Evolutionary conservation across 2,888 invertebrate genomes (phyloP).

Genomic region (Drosophila demipolita): DNA sequence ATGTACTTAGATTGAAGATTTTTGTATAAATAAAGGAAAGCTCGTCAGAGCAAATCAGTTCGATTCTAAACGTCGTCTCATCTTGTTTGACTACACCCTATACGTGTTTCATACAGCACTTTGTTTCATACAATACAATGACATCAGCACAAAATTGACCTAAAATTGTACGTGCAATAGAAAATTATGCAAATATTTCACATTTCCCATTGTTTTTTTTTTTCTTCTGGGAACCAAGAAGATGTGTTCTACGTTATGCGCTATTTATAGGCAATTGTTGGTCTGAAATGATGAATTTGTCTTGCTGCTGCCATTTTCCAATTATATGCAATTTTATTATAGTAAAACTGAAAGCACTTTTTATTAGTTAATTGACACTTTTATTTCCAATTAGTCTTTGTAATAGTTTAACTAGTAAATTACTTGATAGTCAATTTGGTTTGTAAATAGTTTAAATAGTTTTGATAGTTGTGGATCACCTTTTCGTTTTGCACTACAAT

Average conservation of each 20-base stretch:
- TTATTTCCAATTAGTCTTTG: conserved; percentile 47
- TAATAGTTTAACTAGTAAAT: neutral
- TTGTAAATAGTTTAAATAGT: conserved; percentile 21
- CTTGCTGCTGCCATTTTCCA: conserved; percentile 46
- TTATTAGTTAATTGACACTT: conserved; percentile 45
- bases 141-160: conserved; percentile 25
- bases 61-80: too few species aligned
- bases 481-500: conserved; percentile 24
- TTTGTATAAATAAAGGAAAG: too few species aligned
- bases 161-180: conserved; percentile 20
- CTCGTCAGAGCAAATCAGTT: too few species aligned
- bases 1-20: too few species aligned
- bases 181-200: conserved; percentile 57
- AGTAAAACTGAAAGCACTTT: conserved; percentile 28
- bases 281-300: conserved; percentile 45
- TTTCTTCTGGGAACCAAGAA: conserved; percentile 41
- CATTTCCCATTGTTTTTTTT: conserved; percentile 27
- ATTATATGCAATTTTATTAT: conserved; percentile 62
- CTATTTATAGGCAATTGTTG: conserved; percentile 71
- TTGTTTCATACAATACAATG: conserved; percentile 18
- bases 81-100: too few species aligned
- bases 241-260: conserved; percentile 62
- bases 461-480: conserved; percentile 3
- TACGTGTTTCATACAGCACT: too few species aligned
- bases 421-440: conserved; percentile 3